phyloP scores from a whole-genome alignment of 2,888 invertebrate genomes.

The Drosophila conformis region DNA sequence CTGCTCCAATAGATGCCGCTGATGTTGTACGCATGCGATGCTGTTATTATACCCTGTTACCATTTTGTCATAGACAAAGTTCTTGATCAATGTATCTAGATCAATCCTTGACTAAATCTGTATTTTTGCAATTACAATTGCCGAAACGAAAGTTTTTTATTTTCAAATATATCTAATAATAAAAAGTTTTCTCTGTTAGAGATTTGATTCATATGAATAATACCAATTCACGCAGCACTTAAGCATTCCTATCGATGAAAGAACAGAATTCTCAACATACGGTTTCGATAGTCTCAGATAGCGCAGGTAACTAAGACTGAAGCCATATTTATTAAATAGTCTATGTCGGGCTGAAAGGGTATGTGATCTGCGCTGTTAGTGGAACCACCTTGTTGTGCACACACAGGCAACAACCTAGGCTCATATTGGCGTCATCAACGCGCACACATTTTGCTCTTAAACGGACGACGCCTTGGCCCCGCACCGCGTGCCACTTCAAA shows the following conservation, averaged over 20 bases:
- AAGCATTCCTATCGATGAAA: neutral
- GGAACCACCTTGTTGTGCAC: constrained; percentile 31
- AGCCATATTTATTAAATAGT: neutral
- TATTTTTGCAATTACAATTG: neutral
- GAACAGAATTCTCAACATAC: neutral
- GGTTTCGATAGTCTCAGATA: neutral
- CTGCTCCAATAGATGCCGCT: constrained; percentile 76
- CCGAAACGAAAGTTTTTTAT: neutral
- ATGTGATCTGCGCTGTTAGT: neutral
- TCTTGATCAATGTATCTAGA: neutral
- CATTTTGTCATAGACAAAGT: neutral
- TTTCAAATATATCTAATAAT: neutral
- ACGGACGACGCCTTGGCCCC: constrained; percentile 63
- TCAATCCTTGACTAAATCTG: neutral
- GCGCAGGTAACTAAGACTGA: neutral
- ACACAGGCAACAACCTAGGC: constrained; percentile 24
- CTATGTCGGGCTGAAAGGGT: neutral
- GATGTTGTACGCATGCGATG: constrained; percentile 60
- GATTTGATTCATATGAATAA: neutral
- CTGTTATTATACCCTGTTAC: constrained; percentile 37
- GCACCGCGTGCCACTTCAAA: constrained; percentile 76
- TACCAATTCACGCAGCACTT: neutral
- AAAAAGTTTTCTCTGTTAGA: neutral
- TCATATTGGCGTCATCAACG: constrained; percentile 73
- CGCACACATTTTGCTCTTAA: constrained; percentile 73